Evolutionary conservation across 1,140 invertebrate species (phyloP).

Genomic region (Drosophila parvula): DNA sequence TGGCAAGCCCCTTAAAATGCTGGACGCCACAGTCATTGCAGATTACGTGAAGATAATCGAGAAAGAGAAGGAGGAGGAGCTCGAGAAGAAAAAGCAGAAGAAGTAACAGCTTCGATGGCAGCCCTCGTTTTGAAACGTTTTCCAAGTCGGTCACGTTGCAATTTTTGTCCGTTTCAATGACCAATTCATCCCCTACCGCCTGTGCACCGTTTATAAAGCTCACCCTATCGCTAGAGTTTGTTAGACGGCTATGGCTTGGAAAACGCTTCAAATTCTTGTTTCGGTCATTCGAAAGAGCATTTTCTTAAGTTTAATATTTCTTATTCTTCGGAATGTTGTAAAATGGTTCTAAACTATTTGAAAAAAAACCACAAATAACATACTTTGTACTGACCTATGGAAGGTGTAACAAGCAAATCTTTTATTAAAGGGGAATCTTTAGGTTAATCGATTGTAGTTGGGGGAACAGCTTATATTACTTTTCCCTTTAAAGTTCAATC

Average conservation of each 20-base stretch:
- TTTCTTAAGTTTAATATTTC: slow-evolving; percentile 54
- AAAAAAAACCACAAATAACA: slow-evolving; percentile 20
- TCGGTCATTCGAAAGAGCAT: slow-evolving; percentile 30
- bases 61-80: slow-evolving; percentile 99
- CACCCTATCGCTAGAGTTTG: background rate
- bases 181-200: background rate
- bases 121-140: slow-evolving; percentile 27
- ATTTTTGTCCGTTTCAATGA: background rate
- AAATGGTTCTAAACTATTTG: slow-evolving; percentile 36
- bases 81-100: slow-evolving; percentile 98
- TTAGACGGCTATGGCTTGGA: slow-evolving; percentile 5
- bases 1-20: slow-evolving; percentile 92
- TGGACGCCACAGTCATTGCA: slow-evolving; percentile 95
- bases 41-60: slow-evolving; percentile 97
- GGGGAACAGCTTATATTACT: no score
- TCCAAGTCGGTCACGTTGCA: slow-evolving; percentile 11
- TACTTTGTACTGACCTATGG: slow-evolving; percentile 1
- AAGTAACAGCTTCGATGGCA: slow-evolving; percentile 85
- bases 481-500: no score
- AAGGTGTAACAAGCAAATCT: background rate
- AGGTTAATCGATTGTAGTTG: background rate
- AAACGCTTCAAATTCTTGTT: slow-evolving; percentile 22
- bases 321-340: slow-evolving; percentile 51
- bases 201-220: background rate
- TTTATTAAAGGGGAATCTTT: background rate